phyloP scores from a whole-genome alignment of 1,140 invertebrate genomes.

The Plectrocnemia conspersa region DNA sequence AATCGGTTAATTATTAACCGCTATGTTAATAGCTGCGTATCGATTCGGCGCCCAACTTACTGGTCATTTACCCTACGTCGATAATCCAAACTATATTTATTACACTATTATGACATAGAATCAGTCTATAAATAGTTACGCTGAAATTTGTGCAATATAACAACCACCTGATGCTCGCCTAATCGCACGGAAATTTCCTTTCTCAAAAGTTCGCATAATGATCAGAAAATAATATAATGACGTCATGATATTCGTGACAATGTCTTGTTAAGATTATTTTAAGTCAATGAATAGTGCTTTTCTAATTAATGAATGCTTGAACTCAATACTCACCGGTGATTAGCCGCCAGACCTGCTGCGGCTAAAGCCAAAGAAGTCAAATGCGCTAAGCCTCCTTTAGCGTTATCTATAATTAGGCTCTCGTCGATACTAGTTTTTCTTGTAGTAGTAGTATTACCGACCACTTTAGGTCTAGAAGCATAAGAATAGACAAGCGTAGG shows the following conservation, averaged over 20 bases:
- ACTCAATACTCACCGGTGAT: conserved; percentile 15
- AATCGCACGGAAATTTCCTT: no score
- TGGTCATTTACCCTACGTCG: conserved; percentile 23
- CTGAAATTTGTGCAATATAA: no score
- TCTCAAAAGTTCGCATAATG: no score
- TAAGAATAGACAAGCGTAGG: conserved; percentile 55
- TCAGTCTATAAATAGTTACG: no score
- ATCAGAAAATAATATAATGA: no score
- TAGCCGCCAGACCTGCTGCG: conserved; percentile 19
- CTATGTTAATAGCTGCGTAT: conserved; percentile 6
- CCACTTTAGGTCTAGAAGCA: conserved; percentile 55
- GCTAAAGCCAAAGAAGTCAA: conserved; percentile 26
- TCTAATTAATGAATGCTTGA: no score
- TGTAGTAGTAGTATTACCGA: conserved; percentile 33
- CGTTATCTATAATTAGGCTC: conserved; percentile 2
- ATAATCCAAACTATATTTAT: no score
- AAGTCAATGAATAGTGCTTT: no score
- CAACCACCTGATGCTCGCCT: no score
- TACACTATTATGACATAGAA: no score
- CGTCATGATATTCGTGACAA: no score
- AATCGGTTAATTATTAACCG: conserved; percentile 8
- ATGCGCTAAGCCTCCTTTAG: conserved; percentile 20
- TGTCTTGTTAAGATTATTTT: no score
- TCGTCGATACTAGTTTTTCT: not conserved
- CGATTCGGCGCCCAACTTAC: conserved; percentile 19